A percentile compares a stretch with the other conserved stretches of the same genome.
Conservation (phyloP, 2,797 vertebrate species). For the Scleropages formosus region DNA sequence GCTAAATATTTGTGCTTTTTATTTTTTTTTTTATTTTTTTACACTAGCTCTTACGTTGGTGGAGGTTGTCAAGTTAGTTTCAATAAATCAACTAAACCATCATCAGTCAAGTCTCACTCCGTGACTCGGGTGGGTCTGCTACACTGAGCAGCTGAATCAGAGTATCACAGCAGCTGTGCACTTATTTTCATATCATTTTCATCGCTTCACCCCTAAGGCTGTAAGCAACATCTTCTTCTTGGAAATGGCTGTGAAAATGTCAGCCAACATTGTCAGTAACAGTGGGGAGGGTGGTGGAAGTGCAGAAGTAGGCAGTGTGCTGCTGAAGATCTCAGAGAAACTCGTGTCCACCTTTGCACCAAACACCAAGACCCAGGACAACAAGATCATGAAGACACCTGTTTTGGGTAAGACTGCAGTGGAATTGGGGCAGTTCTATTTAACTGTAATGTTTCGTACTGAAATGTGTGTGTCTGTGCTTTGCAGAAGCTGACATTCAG, state of each 20-base stretch:
- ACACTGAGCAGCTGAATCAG: neutral
- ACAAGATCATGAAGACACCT: slow-evolving; percentile 32
- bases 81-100: no score
- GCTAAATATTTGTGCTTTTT: no score
- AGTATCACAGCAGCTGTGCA: neutral
- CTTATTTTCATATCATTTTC: neutral
- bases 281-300: slow-evolving; percentile 29
- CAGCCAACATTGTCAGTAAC: slow-evolving; percentile 24
- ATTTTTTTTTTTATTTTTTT: no score
- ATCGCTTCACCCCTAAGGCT: slow-evolving; percentile 37
- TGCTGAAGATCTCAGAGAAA: slow-evolving; percentile 51
- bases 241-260: slow-evolving; percentile 33
- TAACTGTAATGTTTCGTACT: neutral
- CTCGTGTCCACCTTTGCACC: slow-evolving; percentile 44
- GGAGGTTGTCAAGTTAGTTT: no score
- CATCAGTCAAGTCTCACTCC: no score
- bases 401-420: slow-evolving; percentile 48
- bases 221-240: slow-evolving; percentile 44
- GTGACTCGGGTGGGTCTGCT: no score
- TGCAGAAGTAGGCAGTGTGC: slow-evolving; percentile 37
- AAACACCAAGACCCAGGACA: slow-evolving; percentile 27
- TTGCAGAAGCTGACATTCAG: slow-evolving; percentile 44
- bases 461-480: neutral
- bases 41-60: no score
- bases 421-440: neutral